Base-by-base conservation (phyloP, 2,888 invertebrate species). In the Sepiola atlantica region DNA sequence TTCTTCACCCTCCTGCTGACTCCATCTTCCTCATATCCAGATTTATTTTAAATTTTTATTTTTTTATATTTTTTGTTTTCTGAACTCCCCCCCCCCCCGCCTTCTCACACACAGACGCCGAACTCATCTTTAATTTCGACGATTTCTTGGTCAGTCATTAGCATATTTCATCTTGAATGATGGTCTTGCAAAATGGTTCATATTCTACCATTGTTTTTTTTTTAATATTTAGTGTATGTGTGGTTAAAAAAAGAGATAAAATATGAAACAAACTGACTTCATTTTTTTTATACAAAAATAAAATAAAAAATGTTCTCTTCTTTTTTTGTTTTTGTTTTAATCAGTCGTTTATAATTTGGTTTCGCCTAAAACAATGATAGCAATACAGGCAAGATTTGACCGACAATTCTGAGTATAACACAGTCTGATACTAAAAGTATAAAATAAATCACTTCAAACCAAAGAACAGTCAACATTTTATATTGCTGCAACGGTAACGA, bases 141-240 rank as follows among this genome's bases (percentile, higher is more conserved):
- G 77, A 77, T 77, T 77, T 77, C 77, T 77, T n/a, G 28, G 4
- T n/a, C n/a, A 16, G 8, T 77, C 8, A 77, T 77, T 28, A n/a
- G 77, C 77, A 77, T 77, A 77, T 77, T 77, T 77, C n/a, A 77
- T 77, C 77, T 77, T n/a, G n/a, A n/a, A 10, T 77, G 77, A 77
- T 77, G 77, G n/a, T 77, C 28, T 77, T 77, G n/a, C 77, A n/a
- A 77, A 77, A 77, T 12, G 0, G 28, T 61, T 6, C 6, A 28
- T 10, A 61, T 61, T 61, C 77, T 77, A n/a, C n/a, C n/a, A n/a
- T n/a, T 61, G 18, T 28, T 20, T 6, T 61, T 77, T n/a, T 6
- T 77, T 8, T 28, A 28, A 28, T 77, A 14, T 77, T n/a, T n/a
- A n/a, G n/a, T n/a, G n/a, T n/a, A n/a, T n/a, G n/a, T n/a, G n/a